A percentile compares a stretch with the other conserved stretches of the same genome.
Evolutionary conservation across 2,888 invertebrate species (phyloP).

Genomic region (Xylota sylvarum): DNA sequence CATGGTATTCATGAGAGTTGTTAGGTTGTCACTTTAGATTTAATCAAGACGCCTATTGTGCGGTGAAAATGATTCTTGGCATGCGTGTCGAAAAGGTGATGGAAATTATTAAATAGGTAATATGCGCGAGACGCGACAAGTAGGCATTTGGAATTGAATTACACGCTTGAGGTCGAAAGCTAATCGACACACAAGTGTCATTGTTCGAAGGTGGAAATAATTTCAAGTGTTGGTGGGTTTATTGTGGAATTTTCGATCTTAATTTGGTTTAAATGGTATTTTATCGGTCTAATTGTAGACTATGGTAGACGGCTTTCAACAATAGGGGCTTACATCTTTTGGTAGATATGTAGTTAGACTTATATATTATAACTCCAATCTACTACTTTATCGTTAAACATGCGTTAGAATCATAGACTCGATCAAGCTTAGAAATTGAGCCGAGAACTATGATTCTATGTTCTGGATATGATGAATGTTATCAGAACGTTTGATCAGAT

Average conservation of each 20-base stretch:
- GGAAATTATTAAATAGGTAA: slow-evolving; percentile 57
- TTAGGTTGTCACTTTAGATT: slow-evolving; percentile 64
- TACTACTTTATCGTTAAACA: too few relatives aligned
- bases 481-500: too few relatives aligned
- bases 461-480: too few relatives aligned
- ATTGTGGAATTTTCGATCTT: background rate
- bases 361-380: too few relatives aligned
- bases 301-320: background rate
- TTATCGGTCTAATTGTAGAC: background rate
- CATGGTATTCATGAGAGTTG: slow-evolving; percentile 40
- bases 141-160: slow-evolving; percentile 40
- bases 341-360: too few relatives aligned
- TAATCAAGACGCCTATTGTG: slow-evolving; percentile 53
- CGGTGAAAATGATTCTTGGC: slow-evolving; percentile 56
- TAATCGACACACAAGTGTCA: slow-evolving; percentile 25
- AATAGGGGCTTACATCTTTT: too few relatives aligned
- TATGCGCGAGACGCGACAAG: slow-evolving; percentile 21
- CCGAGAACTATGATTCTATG: too few relatives aligned
- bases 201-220: slow-evolving; percentile 13
- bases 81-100: slow-evolving; percentile 70
- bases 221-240: background rate
- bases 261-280: background rate
- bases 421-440: too few relatives aligned
- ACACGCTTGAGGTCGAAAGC: slow-evolving; percentile 19
- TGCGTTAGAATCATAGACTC: too few relatives aligned